Conservation (phyloP, 2,888 invertebrate genomes). For the Trachelus stipa region DNA sequence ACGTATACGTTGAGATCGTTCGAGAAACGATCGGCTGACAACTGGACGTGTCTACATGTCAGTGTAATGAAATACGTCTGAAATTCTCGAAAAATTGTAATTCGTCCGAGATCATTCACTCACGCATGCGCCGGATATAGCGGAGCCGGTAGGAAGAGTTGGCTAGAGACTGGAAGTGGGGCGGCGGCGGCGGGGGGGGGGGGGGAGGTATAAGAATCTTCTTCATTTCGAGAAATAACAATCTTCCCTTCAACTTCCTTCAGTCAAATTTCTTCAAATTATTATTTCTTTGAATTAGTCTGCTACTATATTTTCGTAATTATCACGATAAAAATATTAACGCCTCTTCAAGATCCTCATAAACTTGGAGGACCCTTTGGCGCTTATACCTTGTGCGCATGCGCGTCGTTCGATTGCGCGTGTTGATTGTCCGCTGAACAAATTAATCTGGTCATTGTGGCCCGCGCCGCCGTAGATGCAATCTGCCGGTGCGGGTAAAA, state of each 20-base stretch:
- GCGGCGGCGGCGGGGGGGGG: too few relatives aligned
- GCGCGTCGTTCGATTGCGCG: background rate
- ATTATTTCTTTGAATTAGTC: background rate
- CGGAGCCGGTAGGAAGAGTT: background rate
- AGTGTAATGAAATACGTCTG: background rate
- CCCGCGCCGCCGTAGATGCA: background rate
- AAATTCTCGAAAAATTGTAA: background rate
- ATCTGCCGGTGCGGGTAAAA: background rate
- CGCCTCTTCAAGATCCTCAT: background rate
- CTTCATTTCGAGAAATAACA: background rate
- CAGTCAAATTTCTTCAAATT: background rate
- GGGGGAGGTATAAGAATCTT: background rate
- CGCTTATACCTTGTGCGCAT: too few relatives aligned
- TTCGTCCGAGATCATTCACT: background rate
- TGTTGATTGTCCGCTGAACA: background rate
- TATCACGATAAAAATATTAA: background rate
- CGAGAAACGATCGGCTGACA: background rate
- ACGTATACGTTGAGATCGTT: background rate
- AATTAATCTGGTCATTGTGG: background rate
- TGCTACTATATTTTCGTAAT: background rate
- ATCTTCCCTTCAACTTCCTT: background rate
- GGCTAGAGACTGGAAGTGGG: too few relatives aligned
- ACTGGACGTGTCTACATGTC: slow-evolving; percentile 20
- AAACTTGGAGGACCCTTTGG: background rate
- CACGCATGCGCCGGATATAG: background rate